These are phyloP conservation scores for Lacanobia wlatinum DNA, from an alignment of 2,888 invertebrate species.

Conservation along the genomic window DNA sequence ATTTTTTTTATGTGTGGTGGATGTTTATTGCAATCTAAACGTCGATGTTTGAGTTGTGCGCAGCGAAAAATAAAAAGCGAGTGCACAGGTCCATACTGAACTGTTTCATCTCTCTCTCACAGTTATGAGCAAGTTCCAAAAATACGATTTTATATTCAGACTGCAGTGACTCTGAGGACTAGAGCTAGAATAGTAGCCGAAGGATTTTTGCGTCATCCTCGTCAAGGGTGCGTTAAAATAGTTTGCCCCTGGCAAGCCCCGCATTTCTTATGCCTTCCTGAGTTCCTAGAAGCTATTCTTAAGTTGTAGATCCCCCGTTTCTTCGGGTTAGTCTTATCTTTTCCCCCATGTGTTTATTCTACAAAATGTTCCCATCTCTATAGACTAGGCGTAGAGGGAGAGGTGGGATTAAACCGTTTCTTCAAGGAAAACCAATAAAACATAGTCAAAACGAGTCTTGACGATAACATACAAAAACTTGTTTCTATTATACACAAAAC, in stretches of 20 bases:
- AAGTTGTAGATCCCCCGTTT: not conserved
- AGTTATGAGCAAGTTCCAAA: conserved; percentile 33
- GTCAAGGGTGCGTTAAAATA: conserved; percentile 18
- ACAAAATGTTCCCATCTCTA: no score
- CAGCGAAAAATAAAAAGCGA: conserved; percentile 25
- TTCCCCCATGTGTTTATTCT: no score
- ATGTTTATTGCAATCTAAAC: conserved; percentile 44
- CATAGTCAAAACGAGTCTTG: not conserved
- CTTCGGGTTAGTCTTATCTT: not conserved
- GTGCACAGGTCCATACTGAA: conserved; percentile 41
- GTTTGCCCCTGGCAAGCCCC: not conserved
- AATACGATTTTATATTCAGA: conserved; percentile 36
- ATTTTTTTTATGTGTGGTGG: no score
- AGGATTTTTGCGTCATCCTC: conserved; percentile 20
- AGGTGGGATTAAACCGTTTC: not conserved
- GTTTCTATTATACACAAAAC: not conserved
- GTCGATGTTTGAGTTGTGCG: conserved; percentile 14
- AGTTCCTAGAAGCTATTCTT: not conserved
- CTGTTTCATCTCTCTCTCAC: conserved; percentile 25
- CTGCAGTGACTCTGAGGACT: conserved; percentile 23
- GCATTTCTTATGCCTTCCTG: not conserved
- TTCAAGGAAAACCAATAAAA: conserved; percentile 1
- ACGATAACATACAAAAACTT: conserved; percentile 17
- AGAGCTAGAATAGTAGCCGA: conserved; percentile 13
- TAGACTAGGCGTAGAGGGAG: no score